Evolutionary conservation across 2,888 invertebrate species (phyloP).

Genomic region (Lissocephala sabroskyi): DNA sequence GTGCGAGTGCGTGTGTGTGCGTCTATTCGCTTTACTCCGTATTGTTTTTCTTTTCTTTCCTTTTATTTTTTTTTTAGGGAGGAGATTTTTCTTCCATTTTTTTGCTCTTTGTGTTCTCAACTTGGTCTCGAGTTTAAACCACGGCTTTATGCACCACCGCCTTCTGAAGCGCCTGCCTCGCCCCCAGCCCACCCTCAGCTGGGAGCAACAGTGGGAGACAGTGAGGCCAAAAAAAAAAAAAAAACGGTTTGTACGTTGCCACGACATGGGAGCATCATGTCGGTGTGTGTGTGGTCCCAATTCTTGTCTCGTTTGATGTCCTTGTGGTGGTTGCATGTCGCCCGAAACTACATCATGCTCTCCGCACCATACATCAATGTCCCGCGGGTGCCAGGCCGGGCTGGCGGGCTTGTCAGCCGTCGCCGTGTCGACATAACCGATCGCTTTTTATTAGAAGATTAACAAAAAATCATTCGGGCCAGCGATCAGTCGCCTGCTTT

Average conservation of each 20-base stretch:
- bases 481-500: no score
- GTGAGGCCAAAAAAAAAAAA: no score
- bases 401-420: not conserved
- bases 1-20: no score
- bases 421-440: no score
- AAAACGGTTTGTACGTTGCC: no score
- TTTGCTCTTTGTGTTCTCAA: constrained; percentile 20
- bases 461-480: no score
- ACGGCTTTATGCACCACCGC: constrained; percentile 3
- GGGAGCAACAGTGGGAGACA: no score
- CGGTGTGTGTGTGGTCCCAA: no score
- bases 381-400: not conserved
- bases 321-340: constrained; percentile 17
- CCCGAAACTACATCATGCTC: not conserved
- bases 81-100: not conserved
- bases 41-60: not conserved
- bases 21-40: no score
- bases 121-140: constrained; percentile 16
- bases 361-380: not conserved
- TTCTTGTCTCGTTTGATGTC: constrained; percentile 27
- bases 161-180: not conserved
- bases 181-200: no score
- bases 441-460: no score
- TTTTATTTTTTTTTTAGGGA: constrained; percentile 3
- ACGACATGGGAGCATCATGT: no score